Evolutionary conservation across 2,797 vertebrate genomes (phyloP).

Genomic region (Chaetodon trifasciatus): DNA sequence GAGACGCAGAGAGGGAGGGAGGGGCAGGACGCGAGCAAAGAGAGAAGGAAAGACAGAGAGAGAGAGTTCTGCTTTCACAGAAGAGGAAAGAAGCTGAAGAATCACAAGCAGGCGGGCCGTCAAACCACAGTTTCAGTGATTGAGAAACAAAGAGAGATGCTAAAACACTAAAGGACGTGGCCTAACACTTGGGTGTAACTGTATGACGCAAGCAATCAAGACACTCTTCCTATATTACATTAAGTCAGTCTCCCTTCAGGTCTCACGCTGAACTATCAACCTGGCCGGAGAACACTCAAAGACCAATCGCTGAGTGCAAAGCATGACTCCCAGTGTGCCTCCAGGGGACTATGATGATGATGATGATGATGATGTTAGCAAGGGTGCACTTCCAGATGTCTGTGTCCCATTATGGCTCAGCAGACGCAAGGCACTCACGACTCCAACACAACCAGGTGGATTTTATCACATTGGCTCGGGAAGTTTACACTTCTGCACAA

Average conservation of each 20-base stretch:
- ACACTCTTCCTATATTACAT: slow-evolving; percentile 4
- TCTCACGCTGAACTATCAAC: slow-evolving; percentile 1
- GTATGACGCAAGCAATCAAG: not conserved
- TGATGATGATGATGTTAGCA: slow-evolving; percentile 17
- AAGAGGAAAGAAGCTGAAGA: slow-evolving; percentile 32
- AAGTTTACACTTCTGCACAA: not conserved
- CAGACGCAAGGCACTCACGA: slow-evolving; percentile 9
- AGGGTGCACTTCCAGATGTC: slow-evolving; percentile 59
- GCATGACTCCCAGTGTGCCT: slow-evolving; percentile 7
- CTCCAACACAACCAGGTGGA: slow-evolving; percentile 38
- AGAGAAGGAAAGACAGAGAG: slow-evolving; percentile 4
- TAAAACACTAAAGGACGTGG: slow-evolving; percentile 11
- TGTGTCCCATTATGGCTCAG: slow-evolving; percentile 40
- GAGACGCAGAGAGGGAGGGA: not conserved
- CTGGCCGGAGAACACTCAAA: slow-evolving; percentile 10
- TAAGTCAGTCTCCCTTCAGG: not conserved
- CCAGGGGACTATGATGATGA: not conserved
- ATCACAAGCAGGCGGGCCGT: slow-evolving; percentile 24
- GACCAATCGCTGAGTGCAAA: slow-evolving; percentile 1
- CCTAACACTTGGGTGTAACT: slow-evolving; percentile 26
- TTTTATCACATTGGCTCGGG: slow-evolving; percentile 30
- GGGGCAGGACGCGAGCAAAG: not conserved
- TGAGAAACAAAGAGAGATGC: slow-evolving; percentile 33
- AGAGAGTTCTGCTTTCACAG: slow-evolving; percentile 68
- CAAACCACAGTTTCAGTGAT: slow-evolving; percentile 23